phyloP scores from a whole-genome alignment of 2,888 invertebrate species.

The Hoplodrina blanda region DNA sequence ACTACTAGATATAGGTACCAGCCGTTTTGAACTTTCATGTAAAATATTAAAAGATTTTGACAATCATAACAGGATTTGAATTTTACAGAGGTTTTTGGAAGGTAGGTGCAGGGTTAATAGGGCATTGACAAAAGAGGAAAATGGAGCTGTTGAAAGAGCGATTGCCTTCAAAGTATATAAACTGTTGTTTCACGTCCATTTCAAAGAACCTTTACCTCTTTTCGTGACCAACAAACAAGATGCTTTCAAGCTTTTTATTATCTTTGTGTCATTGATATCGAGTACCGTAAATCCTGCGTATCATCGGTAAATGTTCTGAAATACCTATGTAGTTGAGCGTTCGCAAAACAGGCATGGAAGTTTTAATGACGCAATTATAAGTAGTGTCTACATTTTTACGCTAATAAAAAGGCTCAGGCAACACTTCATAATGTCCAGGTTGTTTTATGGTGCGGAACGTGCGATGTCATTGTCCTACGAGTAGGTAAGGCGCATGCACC shows the following conservation, averaged over 20 bases:
- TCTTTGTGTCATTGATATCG: constrained; percentile 61
- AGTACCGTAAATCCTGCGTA: constrained; percentile 51
- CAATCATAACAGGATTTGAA: constrained; percentile 54
- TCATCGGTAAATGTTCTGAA: constrained; percentile 64
- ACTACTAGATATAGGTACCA: constrained; percentile 76
- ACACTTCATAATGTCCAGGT: constrained; percentile 85
- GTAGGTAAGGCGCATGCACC: constrained; percentile 77
- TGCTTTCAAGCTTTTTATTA: constrained; percentile 63
- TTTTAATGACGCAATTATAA: constrained; percentile 81
- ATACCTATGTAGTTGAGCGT: constrained; percentile 67
- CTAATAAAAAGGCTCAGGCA: constrained; percentile 77
- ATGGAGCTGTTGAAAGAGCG: constrained; percentile 51
- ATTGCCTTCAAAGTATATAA: constrained; percentile 69
- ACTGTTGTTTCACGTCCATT: constrained; percentile 62
- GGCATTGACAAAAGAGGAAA: constrained; percentile 69
- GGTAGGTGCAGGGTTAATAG: constrained; percentile 48
- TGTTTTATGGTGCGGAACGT: constrained; percentile 89
- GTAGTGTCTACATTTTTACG: constrained; percentile 77
- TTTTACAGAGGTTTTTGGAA: constrained; percentile 38
- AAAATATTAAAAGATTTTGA: constrained; percentile 66
- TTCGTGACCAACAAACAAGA: constrained; percentile 76
- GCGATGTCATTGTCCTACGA: constrained; percentile 89
- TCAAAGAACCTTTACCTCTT: constrained; percentile 75
- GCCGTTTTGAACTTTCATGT: constrained; percentile 72
- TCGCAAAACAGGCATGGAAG: constrained; percentile 75